These are phyloP conservation scores for Osmerus mordax DNA, from an alignment of 2,113 vertebrate genomes.

Conservation along the genomic window DNA sequence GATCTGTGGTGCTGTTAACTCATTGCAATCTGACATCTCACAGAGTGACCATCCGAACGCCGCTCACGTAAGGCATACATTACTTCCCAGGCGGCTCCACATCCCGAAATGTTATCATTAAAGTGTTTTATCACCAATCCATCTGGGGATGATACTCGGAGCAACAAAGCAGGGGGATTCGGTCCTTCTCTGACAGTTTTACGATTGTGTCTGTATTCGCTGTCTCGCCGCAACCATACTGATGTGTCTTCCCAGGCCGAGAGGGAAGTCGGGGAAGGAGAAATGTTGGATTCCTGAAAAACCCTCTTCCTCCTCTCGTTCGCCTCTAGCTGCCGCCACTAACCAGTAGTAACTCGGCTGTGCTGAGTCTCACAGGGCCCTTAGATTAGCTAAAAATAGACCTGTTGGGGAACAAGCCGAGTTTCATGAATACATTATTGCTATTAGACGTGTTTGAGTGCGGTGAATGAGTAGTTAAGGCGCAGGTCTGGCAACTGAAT, in stretches of 20 bases:
- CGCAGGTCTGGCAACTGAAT: too few relatives aligned
- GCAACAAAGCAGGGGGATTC: conserved; percentile 4
- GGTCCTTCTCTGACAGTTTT: conserved; percentile 26
- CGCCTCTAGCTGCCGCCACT: not conserved
- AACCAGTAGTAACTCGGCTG: not conserved
- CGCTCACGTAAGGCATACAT: conserved; percentile 6
- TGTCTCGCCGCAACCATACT: conserved; percentile 18
- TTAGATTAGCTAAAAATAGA: not conserved
- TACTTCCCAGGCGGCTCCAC: conserved; percentile 4
- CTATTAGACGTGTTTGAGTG: not conserved
- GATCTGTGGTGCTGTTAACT: not conserved
- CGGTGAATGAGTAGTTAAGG: not conserved
- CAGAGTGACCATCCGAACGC: not conserved
- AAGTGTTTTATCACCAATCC: conserved; percentile 33
- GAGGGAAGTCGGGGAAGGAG: conserved; percentile 28
- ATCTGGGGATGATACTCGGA: conserved; percentile 16
- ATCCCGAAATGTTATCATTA: conserved; percentile 27
- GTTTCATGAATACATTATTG: not conserved
- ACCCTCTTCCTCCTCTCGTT: not conserved
- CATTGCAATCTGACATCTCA: not conserved
- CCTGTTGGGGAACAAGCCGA: not conserved
- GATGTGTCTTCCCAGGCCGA: conserved; percentile 31
- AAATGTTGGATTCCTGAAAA: conserved; percentile 2
- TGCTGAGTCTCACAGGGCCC: not conserved
- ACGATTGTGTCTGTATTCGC: conserved; percentile 26